phyloP scores from a whole-genome alignment of 2,888 invertebrate genomes.

The Orthonevra nobilis region DNA sequence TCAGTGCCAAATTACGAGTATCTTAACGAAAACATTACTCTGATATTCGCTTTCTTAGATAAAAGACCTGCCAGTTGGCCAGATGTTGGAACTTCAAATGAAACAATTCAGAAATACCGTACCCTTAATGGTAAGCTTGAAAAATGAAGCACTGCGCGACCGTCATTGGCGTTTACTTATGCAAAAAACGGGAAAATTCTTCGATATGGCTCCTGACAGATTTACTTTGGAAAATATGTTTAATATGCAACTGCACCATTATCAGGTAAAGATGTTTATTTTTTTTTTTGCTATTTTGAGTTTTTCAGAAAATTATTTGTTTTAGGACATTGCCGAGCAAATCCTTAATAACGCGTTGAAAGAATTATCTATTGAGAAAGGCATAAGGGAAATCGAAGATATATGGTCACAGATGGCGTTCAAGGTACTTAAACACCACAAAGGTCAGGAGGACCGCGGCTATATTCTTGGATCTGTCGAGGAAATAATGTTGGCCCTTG shows the following conservation, averaged over 20 bases:
- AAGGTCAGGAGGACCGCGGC: slow-evolving; percentile 90
- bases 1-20: background rate
- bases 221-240: slow-evolving; percentile 96
- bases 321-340: slow-evolving; percentile 86
- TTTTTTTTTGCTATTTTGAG: slow-evolving; percentile 18
- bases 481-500: slow-evolving; percentile 89
- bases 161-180: slow-evolving; percentile 95
- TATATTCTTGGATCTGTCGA: slow-evolving; percentile 88
- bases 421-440: slow-evolving; percentile 84
- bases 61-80: slow-evolving; percentile 83
- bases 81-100: slow-evolving; percentile 89
- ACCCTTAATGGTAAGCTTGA: slow-evolving; percentile 93
- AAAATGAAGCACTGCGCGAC: slow-evolving; percentile 93
- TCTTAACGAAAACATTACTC: too few species aligned
- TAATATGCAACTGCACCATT: slow-evolving; percentile 93
- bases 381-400: slow-evolving; percentile 90
- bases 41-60: slow-evolving; percentile 71
- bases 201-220: slow-evolving; percentile 93
- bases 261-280: slow-evolving; percentile 81
- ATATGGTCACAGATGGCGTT: slow-evolving; percentile 86
- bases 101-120: slow-evolving; percentile 93
- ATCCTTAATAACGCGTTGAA: slow-evolving; percentile 94
- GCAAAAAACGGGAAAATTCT: slow-evolving; percentile 89
- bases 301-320: slow-evolving; percentile 37
- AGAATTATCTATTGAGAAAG: slow-evolving; percentile 94